Evolutionary conservation across 37 sponge, comb jelly and placozoan genomes (phyloP), one percentile per base, ranked within the genome.

Genomic region (Halisarca cf. caerulea): DNA sequence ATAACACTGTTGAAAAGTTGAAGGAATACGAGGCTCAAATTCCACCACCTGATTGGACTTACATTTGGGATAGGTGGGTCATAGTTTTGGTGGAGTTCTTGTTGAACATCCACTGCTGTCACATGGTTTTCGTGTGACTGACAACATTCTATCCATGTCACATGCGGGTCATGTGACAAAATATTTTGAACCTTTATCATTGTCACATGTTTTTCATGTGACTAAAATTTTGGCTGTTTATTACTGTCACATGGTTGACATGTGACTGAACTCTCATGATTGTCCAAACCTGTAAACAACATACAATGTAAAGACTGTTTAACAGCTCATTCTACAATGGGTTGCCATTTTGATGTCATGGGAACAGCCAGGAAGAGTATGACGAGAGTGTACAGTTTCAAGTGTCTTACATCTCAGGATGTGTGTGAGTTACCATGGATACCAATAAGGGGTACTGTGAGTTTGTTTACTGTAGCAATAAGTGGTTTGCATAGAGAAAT

Each of bases 51-150:
- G 69, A 34, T 32, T 68, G 69, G 69, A 68, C 69, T 34, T 68
- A 68, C 30, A 34, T 68, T 68, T 68, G 69, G 69, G 69, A 68
- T 34, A 68, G 69, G 69, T 68, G 69, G 69, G 69, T 68, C 2
- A n/a, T 34, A 17, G 35, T 68, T 17, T 34, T 68, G 30, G 30
- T 68, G 35, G 69, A 34, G 30, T 68, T 68, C 69, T 14, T 47
- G 6, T 6, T 47, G 9, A 6, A 6, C 6, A 11, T 47, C 30
- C 17, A 17, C 30, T 68, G 1, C 33, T 68, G 69, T 68, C 69
- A 68, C 69, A 68, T 68, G 35, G 2, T 34, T 68, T 18, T 27
- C 69, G 30, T 68, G 69, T 68, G 69, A 6, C 34, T 64, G 14
- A 64, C n/a, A n/a, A n/a, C n/a, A n/a, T n/a, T n/a, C n/a, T n/a